Conservation (phyloP, 1,140 invertebrate genomes). For the Bombus breviceps region DNA sequence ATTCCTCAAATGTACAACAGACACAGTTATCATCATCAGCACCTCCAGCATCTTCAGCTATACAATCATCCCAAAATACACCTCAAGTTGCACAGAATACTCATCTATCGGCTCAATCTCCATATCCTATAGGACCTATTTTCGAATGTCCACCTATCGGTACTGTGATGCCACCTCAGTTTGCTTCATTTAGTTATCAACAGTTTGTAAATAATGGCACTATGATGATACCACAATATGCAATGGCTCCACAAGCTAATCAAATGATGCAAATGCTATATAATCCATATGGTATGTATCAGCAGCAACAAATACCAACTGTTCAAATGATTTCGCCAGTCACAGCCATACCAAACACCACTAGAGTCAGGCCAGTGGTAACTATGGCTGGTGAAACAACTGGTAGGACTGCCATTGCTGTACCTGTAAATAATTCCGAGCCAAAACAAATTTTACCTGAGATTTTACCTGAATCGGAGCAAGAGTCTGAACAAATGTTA, state of each 20-base stretch:
- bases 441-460: conserved; percentile 71
- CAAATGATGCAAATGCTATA: conserved; percentile 84
- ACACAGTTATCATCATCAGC: conserved; percentile 44
- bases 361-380: conserved; percentile 69
- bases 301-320: conserved; percentile 83
- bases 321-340: conserved; percentile 83
- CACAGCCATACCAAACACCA: conserved; percentile 78
- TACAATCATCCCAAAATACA: conserved; percentile 55
- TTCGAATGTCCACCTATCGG: conserved; percentile 80
- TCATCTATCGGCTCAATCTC: conserved; percentile 70
- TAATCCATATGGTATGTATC: conserved; percentile 83
- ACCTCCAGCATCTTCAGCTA: conserved; percentile 51
- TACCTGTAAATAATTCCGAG: conserved; percentile 66
- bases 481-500: conserved; percentile 68
- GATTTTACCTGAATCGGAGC: conserved; percentile 63
- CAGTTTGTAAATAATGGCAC: conserved; percentile 84
- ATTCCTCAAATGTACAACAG: conserved; percentile 43
- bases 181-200: conserved; percentile 84
- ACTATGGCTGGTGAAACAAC: conserved; percentile 63
- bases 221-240: conserved; percentile 83
- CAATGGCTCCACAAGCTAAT: conserved; percentile 83
- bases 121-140: conserved; percentile 77
- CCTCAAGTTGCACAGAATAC: conserved; percentile 62
- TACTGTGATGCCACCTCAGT: conserved; percentile 80
- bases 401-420: conserved; percentile 62